Evolutionary conservation across 1,140 invertebrate genomes (phyloP), one percentile per base, ranked within the genome.

Genomic region (Melanaphis sacchari): DNA sequence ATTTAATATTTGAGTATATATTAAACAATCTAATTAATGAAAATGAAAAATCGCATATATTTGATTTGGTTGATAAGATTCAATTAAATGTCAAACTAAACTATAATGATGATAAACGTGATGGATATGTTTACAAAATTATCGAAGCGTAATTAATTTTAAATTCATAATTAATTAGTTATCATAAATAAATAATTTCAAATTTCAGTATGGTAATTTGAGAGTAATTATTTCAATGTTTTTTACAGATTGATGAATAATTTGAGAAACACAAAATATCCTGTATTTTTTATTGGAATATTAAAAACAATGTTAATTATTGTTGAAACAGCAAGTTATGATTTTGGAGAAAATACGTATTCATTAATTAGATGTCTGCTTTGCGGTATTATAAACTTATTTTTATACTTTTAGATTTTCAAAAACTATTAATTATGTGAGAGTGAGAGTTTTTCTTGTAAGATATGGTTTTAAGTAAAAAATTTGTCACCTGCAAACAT

Each of bases 1-100:
- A 43, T 36, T 52, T 85, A 26, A 85, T 93, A 22, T 93, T 93
- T 93, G 91, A 93, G 8, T 93, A 52, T 85, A 84, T 93, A 84
- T 52, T 93, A 54, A 84, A 93, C 11, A 93, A 93, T 52, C 18
- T 93, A 7, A 7, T 18, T 9, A n/a, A 52, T 85, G 46, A 93
- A 52, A 84, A 85, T 40, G 46, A 93, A 93, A 52, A 18, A 82
- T 11, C 36, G 21, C 31, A 24, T 85, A 22, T 93, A 54, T 52
- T 31, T 85, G 91, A 93, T 93, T 85, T 93, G 26, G 2, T 41
- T 21, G n/a, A 93, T 52, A 54, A 15, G 40, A 82, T 93, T 85
- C 91, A 93, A 26, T 41, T 85, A 9, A 93, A 84, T 52, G 22
- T 85, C 36, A 93, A 93, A 93, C 8, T 54, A 38, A 85, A 93